Evolutionary conservation across 1,140 invertebrate genomes (phyloP), one percentile per base, ranked within the genome.

Genomic region (Melanaphis sacchari): DNA sequence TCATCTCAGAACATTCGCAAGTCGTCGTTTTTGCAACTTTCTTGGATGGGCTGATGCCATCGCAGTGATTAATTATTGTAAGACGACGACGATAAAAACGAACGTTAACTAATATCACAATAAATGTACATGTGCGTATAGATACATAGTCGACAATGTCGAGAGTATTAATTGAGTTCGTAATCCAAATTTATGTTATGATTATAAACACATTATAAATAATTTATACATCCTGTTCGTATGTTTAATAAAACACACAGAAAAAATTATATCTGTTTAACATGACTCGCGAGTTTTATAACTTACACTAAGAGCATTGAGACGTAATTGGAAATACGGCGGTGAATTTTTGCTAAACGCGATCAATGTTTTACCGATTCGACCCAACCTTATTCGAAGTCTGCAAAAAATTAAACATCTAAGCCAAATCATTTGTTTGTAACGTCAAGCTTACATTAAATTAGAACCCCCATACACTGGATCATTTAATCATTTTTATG

Each of bases 11-110:
- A 76, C 59, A n/a, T 76, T 76, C 59, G 59, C 59, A 1, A 76
- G 15, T 76, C 59, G 59, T 76, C 59, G 59, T 76, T 76, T 76
- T 76, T 76, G 59, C 59, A n/a, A 76, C 59, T 76, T 76, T n/a
- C 59, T 6, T n/a, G 59, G 15, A n/a, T 18, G 15, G n/a, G 59
- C 59, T 15, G 59, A 4, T n/a, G 31, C 59, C 59, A 76, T n/a
- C n/a, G 31, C 59, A n/a, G 59, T 76, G 59, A 76, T 76, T 76
- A 76, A 76, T 76, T n/a, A 76, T 76, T n/a, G n/a, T 36, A n/a
- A 76, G n/a, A 76, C 59, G n/a, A n/a, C 59, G 3, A 31, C 8
- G 26, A 54, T 18, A 54, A 66, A 66, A n/a, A n/a, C 59, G 59
- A 66, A 66, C 31, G 31, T 66, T n/a, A n/a, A 31, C 31, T 31